Base-by-base conservation (phyloP, 64 coral and sea anemone genomes). In the Stylophora pistillata region DNA sequence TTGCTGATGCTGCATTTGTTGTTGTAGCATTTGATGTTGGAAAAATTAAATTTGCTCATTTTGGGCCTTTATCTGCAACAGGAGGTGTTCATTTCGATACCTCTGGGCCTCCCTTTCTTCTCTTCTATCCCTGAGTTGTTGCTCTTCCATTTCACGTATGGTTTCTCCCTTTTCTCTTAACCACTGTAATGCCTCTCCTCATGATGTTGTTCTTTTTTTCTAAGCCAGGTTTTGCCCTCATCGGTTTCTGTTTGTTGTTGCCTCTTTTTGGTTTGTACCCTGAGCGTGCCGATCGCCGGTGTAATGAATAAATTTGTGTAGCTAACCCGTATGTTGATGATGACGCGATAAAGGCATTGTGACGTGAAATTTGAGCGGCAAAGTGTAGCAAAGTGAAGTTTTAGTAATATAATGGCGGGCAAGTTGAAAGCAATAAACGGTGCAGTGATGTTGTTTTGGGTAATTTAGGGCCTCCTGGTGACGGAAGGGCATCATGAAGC, bases 131-230 rank as follows among this genome's bases (percentile, higher is more conserved):
- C 59, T 26, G 34, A 75, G n/a, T 77, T 88, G 32, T 88, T 76
- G 28, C 32, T 88, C 86, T 23, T 77, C 77, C 25, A 77, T 53
- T 20, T 55, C 53, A 57, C 72, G 30, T 34, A 59, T n/a, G 61
- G 21, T 61, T 58, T 75, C 58, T 30, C 53, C 72, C 71, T 76
- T 88, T 53, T 88, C 86, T 62, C 61, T 88, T 27, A 88, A 59
- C 86, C 86, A 88, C 33, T 88, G 28, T 30, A 88, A 60, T 17
- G 73, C 58, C n/a, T 60, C 86, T 59, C 71, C 72, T 76, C 55
- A 28, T 37, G 72, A 88, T 59, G 57, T 57, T 88, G 56, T 77
- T 74, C 72, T 65, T 73, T 57, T 69, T 18, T 25, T 75, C 62
- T 73, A 21, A 27, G 76, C 15, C n/a, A n/a, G n/a, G n/a, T n/a